Evolutionary conservation across 2,113 vertebrate genomes (phyloP).

Genomic region (Gavialis gangeticus): DNA sequence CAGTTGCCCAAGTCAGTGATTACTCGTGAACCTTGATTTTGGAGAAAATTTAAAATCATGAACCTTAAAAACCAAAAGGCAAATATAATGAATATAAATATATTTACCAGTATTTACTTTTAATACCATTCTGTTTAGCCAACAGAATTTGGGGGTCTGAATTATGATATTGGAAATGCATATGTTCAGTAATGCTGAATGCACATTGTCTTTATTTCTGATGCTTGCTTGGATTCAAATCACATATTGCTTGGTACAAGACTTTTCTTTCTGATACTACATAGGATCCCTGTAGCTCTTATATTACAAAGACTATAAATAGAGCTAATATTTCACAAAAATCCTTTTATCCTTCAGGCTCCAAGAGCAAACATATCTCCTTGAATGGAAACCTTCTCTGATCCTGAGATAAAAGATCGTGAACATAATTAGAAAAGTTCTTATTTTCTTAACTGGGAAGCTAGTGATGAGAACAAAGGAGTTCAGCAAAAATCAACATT

Average conservation of each 20-base stretch:
- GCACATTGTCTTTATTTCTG: not conserved
- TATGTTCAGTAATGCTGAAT: not conserved
- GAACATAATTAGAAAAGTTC: conserved; percentile 10
- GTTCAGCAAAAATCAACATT: not conserved
- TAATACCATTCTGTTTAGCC: too few relatives aligned
- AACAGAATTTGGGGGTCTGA: not conserved
- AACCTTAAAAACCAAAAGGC: not conserved
- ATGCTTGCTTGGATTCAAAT: not conserved
- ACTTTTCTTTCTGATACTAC: not conserved
- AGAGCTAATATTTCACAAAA: conserved; percentile 21
- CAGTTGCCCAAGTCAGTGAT: not conserved
- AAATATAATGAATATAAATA: not conserved
- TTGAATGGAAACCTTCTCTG: conserved; percentile 10
- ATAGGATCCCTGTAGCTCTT: not conserved
- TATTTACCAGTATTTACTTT: too few relatives aligned
- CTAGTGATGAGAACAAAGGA: not conserved
- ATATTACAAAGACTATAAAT: conserved; percentile 37
- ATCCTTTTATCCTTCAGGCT: conserved; percentile 43
- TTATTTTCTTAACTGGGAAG: not conserved
- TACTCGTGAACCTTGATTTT: not conserved
- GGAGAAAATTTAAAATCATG: not conserved
- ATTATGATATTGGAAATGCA: not conserved
- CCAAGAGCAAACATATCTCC: conserved; percentile 25
- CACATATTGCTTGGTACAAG: not conserved
- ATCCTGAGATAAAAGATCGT: conserved; percentile 23